A percentile compares a stretch with the other conserved stretches of the same genome.
Conservation (phyloP, 1,140 invertebrate genomes). For the Maconellicoccus hirsutus region DNA sequence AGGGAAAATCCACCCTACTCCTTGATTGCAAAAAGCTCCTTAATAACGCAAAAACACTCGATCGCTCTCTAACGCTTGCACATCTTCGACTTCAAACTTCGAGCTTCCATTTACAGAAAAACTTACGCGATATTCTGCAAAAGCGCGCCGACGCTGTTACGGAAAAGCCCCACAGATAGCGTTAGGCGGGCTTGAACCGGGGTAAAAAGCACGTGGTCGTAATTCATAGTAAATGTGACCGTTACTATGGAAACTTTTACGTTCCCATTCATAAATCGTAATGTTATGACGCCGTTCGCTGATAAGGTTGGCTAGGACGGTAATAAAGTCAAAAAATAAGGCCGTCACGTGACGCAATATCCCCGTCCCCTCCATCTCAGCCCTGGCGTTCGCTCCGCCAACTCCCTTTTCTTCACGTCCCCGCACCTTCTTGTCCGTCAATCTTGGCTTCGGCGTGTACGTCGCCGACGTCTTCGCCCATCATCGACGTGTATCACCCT, state of each 20-base stretch:
- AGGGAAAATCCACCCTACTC: too few relatives aligned
- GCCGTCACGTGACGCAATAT: constrained; percentile 21
- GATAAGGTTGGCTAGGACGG: constrained; percentile 21
- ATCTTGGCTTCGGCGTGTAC: constrained; percentile 5
- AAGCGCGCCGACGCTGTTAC: background rate
- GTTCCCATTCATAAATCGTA: constrained; percentile 22
- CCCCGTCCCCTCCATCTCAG: background rate
- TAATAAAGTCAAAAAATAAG: constrained; percentile 23
- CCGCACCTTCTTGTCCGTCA: background rate
- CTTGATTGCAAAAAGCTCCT: too few relatives aligned
- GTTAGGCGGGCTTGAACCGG: background rate
- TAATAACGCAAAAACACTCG: too few relatives aligned
- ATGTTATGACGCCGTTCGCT: constrained; percentile 21
- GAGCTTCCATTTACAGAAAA: too few relatives aligned
- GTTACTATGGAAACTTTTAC: constrained; percentile 18
- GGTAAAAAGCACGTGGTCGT: constrained; percentile 18
- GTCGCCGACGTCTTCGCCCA: background rate
- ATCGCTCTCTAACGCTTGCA: too few relatives aligned
- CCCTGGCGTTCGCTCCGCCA: background rate
- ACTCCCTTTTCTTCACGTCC: background rate
- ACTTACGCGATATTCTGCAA: too few relatives aligned
- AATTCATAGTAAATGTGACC: constrained; percentile 21
- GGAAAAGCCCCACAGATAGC: background rate
- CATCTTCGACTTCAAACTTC: too few relatives aligned
- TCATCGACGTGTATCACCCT: constrained; percentile 1